phyloP scores from a whole-genome alignment of 2,888 invertebrate genomes.

The Chaitophorus viminalis region DNA sequence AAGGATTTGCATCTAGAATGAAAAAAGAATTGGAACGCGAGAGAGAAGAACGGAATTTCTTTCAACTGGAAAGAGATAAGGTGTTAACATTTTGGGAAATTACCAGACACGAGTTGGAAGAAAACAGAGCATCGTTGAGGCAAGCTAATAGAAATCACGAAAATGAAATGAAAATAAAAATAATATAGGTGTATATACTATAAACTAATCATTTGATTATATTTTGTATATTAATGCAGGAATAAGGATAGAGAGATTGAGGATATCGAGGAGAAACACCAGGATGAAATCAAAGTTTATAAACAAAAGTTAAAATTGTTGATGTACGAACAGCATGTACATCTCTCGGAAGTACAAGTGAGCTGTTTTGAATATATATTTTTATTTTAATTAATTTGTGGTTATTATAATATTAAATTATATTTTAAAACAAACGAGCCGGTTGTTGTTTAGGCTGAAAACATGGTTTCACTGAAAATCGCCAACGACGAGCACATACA shows the following conservation, averaged over 20 bases:
- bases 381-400: background rate
- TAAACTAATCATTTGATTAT: too few relatives aligned
- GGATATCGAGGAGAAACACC: constrained; percentile 86
- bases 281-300: constrained; percentile 86
- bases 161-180: background rate
- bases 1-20: constrained; percentile 85
- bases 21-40: constrained; percentile 93
- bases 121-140: constrained; percentile 78
- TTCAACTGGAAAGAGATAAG: constrained; percentile 94
- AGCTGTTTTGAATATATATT: background rate
- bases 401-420: background rate
- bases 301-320: constrained; percentile 94
- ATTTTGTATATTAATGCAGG: constrained; percentile 67
- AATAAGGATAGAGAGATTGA: constrained; percentile 89
- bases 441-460: constrained; percentile 73
- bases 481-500: constrained; percentile 84
- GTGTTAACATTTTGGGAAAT: constrained; percentile 96
- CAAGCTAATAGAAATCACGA: constrained; percentile 64
- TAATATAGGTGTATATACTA: too few relatives aligned
- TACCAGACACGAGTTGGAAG: constrained; percentile 87
- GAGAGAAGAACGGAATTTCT: constrained; percentile 94
- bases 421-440: too few relatives aligned
- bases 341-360: constrained; percentile 80
- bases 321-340: constrained; percentile 89
- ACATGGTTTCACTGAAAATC: constrained; percentile 81